A percentile compares a stretch with the other conserved stretches of the same genome.
These are phyloP conservation scores for Ornithoptera alexandrae DNA, from an alignment of 2,888 invertebrate genomes.

Conservation along the genomic window DNA sequence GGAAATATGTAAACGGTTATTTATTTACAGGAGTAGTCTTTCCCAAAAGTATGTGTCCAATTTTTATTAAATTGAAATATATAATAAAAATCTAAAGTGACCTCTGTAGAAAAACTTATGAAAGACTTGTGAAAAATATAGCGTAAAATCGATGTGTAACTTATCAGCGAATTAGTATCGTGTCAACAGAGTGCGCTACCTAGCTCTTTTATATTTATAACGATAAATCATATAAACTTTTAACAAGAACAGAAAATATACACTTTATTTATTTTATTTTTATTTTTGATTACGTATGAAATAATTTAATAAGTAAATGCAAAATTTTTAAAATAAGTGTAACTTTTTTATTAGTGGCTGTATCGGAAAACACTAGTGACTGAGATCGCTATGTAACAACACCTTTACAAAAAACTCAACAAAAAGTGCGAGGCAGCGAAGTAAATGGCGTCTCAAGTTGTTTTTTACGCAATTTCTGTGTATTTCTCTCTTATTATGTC, in stretches of 20 bases:
- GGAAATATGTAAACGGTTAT: too few relatives aligned
- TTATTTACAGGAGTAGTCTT: too few relatives aligned
- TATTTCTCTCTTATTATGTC: slow-evolving; percentile 60
- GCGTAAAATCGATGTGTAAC: neutral
- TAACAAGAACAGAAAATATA: neutral
- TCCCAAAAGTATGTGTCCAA: too few relatives aligned
- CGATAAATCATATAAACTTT: neutral
- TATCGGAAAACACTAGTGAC: slow-evolving; percentile 41
- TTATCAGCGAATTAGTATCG: neutral
- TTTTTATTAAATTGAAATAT: too few relatives aligned
- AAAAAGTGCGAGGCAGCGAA: slow-evolving; percentile 60
- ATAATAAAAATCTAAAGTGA: neutral
- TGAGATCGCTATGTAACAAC: slow-evolving; percentile 47
- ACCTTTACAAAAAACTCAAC: slow-evolving; percentile 47
- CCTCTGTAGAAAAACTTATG: slow-evolving; percentile 4
- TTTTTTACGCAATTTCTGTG: slow-evolving; percentile 71
- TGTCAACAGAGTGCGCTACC: slow-evolving; percentile 23
- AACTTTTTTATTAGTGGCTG: slow-evolving; percentile 36
- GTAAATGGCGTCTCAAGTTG: slow-evolving; percentile 79
- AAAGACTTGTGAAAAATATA: neutral
- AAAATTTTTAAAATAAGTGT: neutral
- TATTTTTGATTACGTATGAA: neutral
- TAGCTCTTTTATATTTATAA: neutral
- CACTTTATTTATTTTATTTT: neutral
- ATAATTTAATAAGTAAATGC: too few relatives aligned